phyloP scores from a whole-genome alignment of 1,140 invertebrate species.

The Ptiloglossa arizonensis region DNA sequence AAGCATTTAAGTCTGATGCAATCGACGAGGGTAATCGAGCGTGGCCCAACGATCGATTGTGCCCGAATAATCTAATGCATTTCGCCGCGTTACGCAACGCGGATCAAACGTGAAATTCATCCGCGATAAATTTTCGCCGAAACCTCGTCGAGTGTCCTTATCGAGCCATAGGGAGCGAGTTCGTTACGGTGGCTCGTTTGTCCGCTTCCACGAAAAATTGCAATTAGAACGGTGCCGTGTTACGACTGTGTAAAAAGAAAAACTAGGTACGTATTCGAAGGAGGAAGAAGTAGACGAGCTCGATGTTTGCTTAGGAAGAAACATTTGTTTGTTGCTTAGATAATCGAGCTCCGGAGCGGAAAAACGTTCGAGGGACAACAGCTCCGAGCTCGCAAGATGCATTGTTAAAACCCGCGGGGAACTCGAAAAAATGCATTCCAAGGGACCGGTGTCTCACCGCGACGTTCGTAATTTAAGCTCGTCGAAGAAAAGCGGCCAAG shows the following conservation, averaged over 20 bases:
- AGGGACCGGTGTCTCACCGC: background rate
- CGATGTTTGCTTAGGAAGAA: background rate
- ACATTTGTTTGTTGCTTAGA: too few relatives aligned
- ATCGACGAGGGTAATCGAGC: background rate
- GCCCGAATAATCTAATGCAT: background rate
- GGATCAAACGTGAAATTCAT: background rate
- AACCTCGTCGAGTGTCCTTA: too few relatives aligned
- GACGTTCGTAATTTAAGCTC: background rate
- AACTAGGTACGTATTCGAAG: background rate
- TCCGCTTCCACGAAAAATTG: background rate
- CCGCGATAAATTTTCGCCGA: too few relatives aligned
- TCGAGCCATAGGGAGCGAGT: too few relatives aligned
- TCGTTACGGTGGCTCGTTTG: background rate
- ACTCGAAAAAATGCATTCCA: background rate
- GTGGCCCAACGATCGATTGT: background rate
- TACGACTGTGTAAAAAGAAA: background rate
- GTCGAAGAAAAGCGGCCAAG: background rate
- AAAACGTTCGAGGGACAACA: background rate
- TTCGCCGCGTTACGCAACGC: constrained; percentile 3
- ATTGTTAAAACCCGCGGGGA: background rate
- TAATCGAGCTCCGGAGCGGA: constrained; percentile 30
- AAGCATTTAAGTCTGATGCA: background rate
- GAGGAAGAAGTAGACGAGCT: background rate
- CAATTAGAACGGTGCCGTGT: background rate
- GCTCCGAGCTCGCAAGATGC: background rate